Evolutionary conservation across 1,140 invertebrate genomes (phyloP), one percentile per base, ranked within the genome.

Genomic region (Delia radicum): DNA sequence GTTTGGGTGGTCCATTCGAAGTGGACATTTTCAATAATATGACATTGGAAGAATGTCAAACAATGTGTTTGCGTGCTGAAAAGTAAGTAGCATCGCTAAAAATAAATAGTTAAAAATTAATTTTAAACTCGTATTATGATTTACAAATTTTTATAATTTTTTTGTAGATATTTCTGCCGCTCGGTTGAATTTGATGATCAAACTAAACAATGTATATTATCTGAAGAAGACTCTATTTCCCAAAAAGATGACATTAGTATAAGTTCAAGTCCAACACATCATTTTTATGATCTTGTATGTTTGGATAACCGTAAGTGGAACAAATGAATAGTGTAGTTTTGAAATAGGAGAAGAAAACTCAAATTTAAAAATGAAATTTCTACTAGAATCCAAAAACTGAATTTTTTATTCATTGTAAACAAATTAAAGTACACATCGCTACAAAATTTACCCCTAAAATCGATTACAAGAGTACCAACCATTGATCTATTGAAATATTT

Each of bases 181-280:
- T 95, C 95, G 6, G 92, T 96, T n/a, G 94, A 95, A 80, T 96
- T 94, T 81, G 94, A 96, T 80, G 93, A 95, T 76, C 92, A 94
- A 87, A 94, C 93, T 1, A 90, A 91, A 77, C 91, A 93, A 74
- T 97, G 95, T 78, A 92, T 94, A 5, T 89, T 96, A 8, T 95
- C 94, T 1, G 94, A 96, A 85, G 95, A 97, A 86, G 95, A 96
- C 84, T 95, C 94, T 0, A 91, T 94, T 8, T 95, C 94, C 0
- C 93, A 95, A 81, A 93, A 94, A 82, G 93, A 95, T 81, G 93
- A 95, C 82, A 91, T 95, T 78, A 92, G 92, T 69, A 91, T 92
- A 26, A 94, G 92, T 84, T 94, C 90, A 79, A 94, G 93, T 80
- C 91, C 92, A 4, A 93, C 92, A 21, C 93, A 94, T 86, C 92